phyloP scores from a whole-genome alignment of 2,113 vertebrate genomes.

The Thryonomys swinderianus region DNA sequence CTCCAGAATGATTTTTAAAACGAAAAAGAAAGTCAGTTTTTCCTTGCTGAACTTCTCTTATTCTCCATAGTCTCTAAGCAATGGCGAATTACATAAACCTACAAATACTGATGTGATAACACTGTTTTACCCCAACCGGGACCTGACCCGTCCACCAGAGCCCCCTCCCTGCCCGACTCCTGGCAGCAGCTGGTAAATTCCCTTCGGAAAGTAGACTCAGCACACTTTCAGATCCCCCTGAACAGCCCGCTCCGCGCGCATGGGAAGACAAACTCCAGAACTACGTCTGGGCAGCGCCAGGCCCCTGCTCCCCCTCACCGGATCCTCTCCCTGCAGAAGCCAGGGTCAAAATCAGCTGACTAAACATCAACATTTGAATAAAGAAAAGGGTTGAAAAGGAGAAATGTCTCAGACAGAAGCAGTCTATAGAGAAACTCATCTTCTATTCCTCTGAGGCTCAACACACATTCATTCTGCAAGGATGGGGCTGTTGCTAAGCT shows the following conservation, averaged over 20 bases:
- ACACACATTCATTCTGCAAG: background rate
- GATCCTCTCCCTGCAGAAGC: background rate
- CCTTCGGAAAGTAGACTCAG: background rate
- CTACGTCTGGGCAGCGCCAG: background rate
- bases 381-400: background rate
- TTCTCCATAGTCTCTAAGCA: background rate
- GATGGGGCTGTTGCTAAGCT: no score
- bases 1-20: background rate
- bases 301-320: background rate
- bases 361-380: background rate
- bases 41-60: background rate
- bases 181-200: background rate
- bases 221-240: background rate
- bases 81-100: background rate
- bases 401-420: background rate
- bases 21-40: background rate
- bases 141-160: background rate
- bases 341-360: background rate
- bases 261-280: constrained; percentile 10
- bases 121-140: background rate
- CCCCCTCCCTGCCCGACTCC: background rate
- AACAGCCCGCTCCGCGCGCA: background rate
- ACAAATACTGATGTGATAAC: background rate
- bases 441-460: background rate
- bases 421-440: background rate